Conservation (phyloP, 2,888 invertebrate genomes). For the Julus scandinavius region DNA sequence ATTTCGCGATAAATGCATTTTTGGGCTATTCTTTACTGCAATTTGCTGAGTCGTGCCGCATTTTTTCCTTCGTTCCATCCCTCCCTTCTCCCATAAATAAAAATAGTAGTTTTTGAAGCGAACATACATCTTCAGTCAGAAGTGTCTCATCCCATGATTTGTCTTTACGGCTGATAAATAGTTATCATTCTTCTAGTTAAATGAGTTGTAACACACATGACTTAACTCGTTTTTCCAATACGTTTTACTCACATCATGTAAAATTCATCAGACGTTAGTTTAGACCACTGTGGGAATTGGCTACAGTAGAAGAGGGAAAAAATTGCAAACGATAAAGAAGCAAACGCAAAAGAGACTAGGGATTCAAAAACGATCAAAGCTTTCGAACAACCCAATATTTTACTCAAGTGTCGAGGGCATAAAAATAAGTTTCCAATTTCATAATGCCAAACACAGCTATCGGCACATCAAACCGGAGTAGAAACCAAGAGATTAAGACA, state of each 20-base stretch:
- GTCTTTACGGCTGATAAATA: background rate
- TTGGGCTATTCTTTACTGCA: background rate
- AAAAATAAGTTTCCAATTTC: background rate
- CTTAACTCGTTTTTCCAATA: background rate
- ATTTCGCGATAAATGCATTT: background rate
- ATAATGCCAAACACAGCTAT: background rate
- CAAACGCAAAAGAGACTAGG: background rate
- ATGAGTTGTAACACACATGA: background rate
- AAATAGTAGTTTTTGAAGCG: background rate
- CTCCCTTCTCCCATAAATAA: background rate
- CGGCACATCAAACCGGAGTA: background rate
- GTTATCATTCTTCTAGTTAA: slow-evolving; percentile 1
- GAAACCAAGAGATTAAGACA: too few relatives aligned
- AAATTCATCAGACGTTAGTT: background rate
- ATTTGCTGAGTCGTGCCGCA: background rate
- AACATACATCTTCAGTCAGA: background rate
- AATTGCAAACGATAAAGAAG: background rate
- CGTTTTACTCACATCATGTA: background rate
- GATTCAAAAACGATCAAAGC: background rate
- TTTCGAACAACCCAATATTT: background rate
- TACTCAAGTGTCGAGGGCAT: background rate
- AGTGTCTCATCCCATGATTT: background rate
- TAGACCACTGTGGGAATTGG: background rate
- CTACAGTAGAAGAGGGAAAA: background rate
- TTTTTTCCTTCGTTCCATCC: background rate